Evolutionary conservation across 2,113 vertebrate genomes (phyloP).

Genomic region (Montifringilla adamsi): DNA sequence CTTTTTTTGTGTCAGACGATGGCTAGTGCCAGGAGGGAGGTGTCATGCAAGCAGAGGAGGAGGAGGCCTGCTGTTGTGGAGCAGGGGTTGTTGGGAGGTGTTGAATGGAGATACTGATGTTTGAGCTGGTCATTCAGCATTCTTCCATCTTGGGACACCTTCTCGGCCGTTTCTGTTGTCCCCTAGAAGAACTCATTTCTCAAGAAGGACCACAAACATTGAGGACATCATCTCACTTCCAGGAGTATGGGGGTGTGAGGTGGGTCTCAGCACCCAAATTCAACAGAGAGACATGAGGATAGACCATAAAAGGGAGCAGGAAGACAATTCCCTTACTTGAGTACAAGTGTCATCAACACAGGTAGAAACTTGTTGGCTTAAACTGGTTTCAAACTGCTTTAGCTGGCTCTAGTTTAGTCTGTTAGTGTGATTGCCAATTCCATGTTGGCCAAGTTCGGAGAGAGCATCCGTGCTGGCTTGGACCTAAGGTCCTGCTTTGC

Average conservation of each 20-base stretch:
- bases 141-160: not conserved
- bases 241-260: not conserved
- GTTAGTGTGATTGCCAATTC: rapidly evolving
- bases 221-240: not conserved
- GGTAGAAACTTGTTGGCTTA: not conserved
- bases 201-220: not conserved
- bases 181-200: not conserved
- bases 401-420: not conserved
- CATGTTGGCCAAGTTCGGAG: not conserved
- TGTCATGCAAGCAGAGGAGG: not conserved
- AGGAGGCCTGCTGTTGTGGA: not conserved
- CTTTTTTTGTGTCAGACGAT: not conserved
- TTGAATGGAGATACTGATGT: not conserved
- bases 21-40: not conserved
- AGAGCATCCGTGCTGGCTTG: rapidly evolving
- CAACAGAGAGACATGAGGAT: not conserved
- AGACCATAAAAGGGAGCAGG: not conserved
- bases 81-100: not conserved
- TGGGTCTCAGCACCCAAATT: not conserved
- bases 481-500: not conserved
- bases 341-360: not conserved
- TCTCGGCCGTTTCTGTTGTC: not conserved
- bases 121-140: not conserved
- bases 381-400: not conserved
- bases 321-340: not conserved